Evolutionary conservation across 2,797 vertebrate species (phyloP).

Genomic region (Cossypha dichroa): DNA sequence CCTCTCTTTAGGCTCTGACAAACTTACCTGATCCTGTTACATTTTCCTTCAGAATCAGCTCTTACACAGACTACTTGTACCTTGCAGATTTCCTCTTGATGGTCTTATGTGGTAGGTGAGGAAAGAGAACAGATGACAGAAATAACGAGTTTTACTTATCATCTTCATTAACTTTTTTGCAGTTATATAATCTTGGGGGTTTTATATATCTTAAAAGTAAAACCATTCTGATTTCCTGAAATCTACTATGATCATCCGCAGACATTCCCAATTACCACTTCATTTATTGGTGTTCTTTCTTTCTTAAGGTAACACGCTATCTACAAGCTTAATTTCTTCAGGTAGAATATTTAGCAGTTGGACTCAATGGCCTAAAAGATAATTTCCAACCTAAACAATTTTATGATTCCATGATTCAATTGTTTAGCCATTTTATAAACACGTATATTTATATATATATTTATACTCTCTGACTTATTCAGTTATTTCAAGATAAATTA

Average conservation of each 20-base stretch:
- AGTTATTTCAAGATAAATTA: background rate
- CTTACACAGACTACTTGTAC: background rate
- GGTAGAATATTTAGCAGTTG: background rate
- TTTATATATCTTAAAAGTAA: background rate
- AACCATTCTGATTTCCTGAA: background rate
- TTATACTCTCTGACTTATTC: background rate
- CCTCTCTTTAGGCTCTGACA: background rate
- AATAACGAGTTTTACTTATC: background rate
- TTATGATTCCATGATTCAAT: background rate
- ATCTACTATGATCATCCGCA: background rate
- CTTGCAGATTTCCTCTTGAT: background rate
- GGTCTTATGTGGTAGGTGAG: background rate
- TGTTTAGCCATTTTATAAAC: background rate
- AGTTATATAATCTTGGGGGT: background rate
- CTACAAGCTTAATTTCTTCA: background rate
- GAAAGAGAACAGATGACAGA: background rate
- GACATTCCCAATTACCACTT: background rate
- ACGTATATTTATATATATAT: background rate
- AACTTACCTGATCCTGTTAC: background rate
- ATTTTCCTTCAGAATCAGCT: background rate
- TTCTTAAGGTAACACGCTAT: background rate
- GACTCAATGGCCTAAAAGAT: background rate
- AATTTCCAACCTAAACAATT: background rate
- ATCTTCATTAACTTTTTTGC: background rate
- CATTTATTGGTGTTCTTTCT: background rate